phyloP scores from a whole-genome alignment of 2,888 invertebrate genomes.

The Masnerella sp. region DNA sequence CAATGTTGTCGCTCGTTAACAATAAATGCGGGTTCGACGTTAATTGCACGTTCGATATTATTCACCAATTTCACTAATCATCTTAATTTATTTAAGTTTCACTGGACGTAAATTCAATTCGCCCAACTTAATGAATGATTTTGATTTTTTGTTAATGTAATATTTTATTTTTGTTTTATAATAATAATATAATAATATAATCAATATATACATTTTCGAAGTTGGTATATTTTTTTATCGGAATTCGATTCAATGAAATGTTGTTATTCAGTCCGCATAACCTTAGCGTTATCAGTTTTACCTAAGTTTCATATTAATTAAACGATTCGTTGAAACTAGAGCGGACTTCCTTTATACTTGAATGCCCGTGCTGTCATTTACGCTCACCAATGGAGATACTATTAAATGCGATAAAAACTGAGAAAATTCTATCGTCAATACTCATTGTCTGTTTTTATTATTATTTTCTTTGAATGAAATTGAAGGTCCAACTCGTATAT shows the following conservation, averaged over 20 bases:
- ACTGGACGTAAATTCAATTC: neutral
- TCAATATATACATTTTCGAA: too few relatives aligned
- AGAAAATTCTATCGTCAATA: conserved; percentile 25
- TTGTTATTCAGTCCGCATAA: too few relatives aligned
- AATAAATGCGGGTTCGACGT: conserved; percentile 27
- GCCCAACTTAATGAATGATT: neutral
- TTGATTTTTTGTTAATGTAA: conserved; percentile 10
- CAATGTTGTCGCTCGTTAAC: conserved; percentile 27
- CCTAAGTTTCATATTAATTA: conserved; percentile 40
- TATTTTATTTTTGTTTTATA: too few relatives aligned
- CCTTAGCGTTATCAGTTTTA: too few relatives aligned
- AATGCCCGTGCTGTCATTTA: conserved; percentile 40
- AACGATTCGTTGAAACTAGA: conserved; percentile 50
- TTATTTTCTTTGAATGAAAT: neutral
- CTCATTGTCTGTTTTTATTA: conserved; percentile 17
- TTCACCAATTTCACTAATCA: neutral
- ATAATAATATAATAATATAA: too few relatives aligned
- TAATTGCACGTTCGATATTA: conserved; percentile 17
- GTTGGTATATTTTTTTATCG: too few relatives aligned
- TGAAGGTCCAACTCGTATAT: too few relatives aligned
- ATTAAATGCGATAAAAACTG: conserved; percentile 38
- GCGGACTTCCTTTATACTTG: conserved; percentile 53
- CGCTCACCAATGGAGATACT: conserved; percentile 31
- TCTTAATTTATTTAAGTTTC: conserved; percentile 7
- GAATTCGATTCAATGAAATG: too few relatives aligned